phyloP scores from a whole-genome alignment of 2,797 vertebrate species.

The Tolypeutes matacus region DNA sequence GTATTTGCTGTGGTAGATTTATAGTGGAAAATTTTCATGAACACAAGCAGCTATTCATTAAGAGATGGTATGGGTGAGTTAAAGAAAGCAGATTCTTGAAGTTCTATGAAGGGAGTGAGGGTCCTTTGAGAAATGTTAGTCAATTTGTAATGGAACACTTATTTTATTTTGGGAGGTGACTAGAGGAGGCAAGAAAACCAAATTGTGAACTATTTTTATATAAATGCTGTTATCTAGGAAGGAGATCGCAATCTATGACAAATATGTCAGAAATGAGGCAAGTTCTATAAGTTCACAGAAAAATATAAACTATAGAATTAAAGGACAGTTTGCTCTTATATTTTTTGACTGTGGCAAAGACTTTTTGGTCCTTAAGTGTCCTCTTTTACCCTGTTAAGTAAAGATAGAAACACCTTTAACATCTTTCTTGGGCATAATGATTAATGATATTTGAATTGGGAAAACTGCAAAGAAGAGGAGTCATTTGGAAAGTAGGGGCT shows the following conservation, averaged over 20 bases:
- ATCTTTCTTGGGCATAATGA: not conserved
- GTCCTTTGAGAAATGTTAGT: not conserved
- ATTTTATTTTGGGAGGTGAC: not conserved
- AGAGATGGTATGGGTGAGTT: not conserved
- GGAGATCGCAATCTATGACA: not conserved
- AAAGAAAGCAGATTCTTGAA: not conserved
- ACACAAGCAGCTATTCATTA: not conserved
- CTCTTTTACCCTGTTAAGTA: not conserved
- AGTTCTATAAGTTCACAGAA: not conserved
- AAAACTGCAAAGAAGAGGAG: not conserved
- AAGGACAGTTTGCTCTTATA: not conserved
- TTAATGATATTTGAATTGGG: not conserved
- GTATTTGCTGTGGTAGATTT: conserved; percentile 39
- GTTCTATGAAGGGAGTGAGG: not conserved
- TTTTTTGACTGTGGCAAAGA: conserved; percentile 19
- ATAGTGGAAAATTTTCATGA: conserved; percentile 21
- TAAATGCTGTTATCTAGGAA: not conserved
- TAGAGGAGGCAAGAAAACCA: not conserved
- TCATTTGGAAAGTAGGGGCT: not conserved
- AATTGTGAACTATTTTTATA: not conserved
- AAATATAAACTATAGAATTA: not conserved
- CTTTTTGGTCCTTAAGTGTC: not conserved
- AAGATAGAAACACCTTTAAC: not conserved
- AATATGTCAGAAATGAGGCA: not conserved
- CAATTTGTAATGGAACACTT: not conserved